Percentiles rank a stretch among this genome's conserved stretches.
These are phyloP conservation scores for Cinclus mexicanus DNA, from an alignment of 2,113 vertebrate species.

Conservation along the genomic window DNA sequence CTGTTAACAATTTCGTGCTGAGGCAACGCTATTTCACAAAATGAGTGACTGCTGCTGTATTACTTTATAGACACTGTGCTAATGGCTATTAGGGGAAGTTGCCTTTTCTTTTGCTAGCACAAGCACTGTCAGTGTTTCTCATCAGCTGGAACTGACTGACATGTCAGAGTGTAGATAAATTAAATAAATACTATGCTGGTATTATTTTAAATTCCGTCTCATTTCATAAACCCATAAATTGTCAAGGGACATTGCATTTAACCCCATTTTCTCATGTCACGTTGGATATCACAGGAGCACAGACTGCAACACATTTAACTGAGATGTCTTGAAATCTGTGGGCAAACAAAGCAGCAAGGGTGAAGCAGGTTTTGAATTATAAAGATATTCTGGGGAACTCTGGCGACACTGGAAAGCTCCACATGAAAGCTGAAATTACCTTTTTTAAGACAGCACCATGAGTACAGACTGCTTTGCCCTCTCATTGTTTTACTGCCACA, in stretches of 20 bases:
- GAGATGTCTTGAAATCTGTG: background rate
- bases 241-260: background rate
- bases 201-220: background rate
- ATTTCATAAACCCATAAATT: background rate
- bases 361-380: background rate
- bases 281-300: background rate
- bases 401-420: background rate
- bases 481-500: background rate
- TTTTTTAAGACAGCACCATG: background rate
- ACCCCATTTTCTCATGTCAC: background rate
- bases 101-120: background rate
- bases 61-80: background rate
- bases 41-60: background rate
- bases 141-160: background rate
- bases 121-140: background rate
- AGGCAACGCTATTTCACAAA: background rate
- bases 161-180: background rate
- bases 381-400: background rate
- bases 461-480: background rate
- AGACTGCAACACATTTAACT: background rate
- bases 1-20: background rate
- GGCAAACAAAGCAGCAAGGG: background rate
- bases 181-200: background rate
- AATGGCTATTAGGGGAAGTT: background rate
- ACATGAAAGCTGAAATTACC: background rate